Conservation (phyloP, 2,113 vertebrate species). For the Shinisaurus crocodilurus region DNA sequence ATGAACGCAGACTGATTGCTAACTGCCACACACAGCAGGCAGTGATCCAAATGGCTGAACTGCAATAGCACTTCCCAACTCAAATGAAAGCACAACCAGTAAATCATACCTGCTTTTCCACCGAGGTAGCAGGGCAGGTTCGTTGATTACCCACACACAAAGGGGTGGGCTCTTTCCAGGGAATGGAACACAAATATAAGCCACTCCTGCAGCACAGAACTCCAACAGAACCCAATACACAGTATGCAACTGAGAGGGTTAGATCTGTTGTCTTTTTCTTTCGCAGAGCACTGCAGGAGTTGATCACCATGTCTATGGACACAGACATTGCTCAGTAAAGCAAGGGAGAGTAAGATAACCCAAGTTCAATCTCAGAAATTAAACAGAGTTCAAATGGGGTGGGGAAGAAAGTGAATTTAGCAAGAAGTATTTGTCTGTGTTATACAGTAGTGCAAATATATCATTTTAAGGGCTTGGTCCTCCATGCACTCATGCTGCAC, state of each 20-base stretch:
- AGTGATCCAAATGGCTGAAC: neutral
- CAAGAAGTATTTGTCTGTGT: neutral
- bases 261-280: too few relatives aligned
- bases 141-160: too few relatives aligned
- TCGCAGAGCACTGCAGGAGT: neutral
- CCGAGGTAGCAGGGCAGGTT: too few relatives aligned
- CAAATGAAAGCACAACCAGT: neutral
- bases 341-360: too few relatives aligned
- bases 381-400: neutral
- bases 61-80: neutral
- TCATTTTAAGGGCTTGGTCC: too few relatives aligned
- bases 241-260: neutral
- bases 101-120: neutral
- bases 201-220: neutral
- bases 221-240: neutral
- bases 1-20: neutral
- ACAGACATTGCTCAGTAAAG: neutral
- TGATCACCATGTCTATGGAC: neutral
- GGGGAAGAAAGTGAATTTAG: neutral
- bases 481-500: too few relatives aligned
- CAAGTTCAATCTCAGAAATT: neutral
- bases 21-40: neutral
- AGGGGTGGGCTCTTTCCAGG: neutral
- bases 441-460: neutral
- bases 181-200: neutral